Evolutionary conservation across 1,140 invertebrate species (phyloP).

Genomic region (Diorhabda sublineata): DNA sequence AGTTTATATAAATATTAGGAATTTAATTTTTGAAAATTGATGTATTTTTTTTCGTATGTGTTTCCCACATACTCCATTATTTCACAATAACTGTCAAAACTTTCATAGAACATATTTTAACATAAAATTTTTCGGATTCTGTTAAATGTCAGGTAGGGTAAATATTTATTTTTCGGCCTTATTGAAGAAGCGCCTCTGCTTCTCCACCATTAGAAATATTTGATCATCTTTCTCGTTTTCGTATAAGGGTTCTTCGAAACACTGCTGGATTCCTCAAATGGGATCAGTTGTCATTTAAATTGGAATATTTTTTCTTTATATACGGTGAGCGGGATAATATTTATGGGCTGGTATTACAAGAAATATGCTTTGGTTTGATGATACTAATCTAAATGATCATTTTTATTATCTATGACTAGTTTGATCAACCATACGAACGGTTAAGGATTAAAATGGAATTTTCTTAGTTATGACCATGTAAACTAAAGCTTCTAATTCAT

Average conservation of each 20-base stretch:
- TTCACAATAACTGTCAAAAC: too few relatives aligned
- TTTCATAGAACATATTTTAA: too few relatives aligned
- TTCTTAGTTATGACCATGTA: too few relatives aligned
- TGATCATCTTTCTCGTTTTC: background rate
- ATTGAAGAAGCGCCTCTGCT: background rate
- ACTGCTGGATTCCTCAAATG: background rate
- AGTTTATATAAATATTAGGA: too few relatives aligned
- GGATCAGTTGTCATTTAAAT: conserved; percentile 2
- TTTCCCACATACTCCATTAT: too few relatives aligned
- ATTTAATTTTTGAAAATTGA: too few relatives aligned
- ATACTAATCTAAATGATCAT: background rate
- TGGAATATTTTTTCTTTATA: conserved; percentile 3
- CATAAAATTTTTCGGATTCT: too few relatives aligned
- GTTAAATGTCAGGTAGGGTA: too few relatives aligned
- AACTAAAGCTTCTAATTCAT: too few relatives aligned
- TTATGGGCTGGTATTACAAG: conserved; percentile 1
- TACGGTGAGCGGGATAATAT: background rate
- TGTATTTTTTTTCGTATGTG: too few relatives aligned
- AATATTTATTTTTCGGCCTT: too few relatives aligned
- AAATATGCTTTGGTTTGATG: conserved; percentile 2
- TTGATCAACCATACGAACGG: background rate
- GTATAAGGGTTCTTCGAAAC: background rate
- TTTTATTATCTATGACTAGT: background rate
- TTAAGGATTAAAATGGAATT: background rate
- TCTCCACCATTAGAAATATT: background rate